Conservation (phyloP, 2,888 invertebrate genomes). For the Rotaria magnacalcarata region DNA sequence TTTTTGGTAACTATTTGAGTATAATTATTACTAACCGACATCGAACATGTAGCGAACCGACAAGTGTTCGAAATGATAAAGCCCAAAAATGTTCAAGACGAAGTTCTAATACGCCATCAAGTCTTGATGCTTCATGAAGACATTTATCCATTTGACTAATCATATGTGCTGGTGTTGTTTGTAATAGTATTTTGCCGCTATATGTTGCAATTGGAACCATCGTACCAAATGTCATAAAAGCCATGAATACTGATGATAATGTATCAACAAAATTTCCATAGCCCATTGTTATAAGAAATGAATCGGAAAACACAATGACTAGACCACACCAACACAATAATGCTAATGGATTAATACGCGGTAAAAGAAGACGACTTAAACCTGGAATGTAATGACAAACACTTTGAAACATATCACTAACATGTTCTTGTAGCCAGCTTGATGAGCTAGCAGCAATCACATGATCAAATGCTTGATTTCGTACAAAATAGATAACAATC, state of each 20-base stretch:
- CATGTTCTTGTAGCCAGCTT: constrained; percentile 46
- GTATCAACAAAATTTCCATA: constrained; percentile 62
- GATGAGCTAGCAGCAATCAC: constrained; percentile 40
- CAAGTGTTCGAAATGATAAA: constrained; percentile 65
- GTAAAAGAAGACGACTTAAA: constrained; percentile 62
- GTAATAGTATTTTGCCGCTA: constrained; percentile 60
- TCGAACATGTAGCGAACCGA: constrained; percentile 51
- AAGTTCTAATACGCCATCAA: constrained; percentile 67
- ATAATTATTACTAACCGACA: background rate
- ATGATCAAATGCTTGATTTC: constrained; percentile 45
- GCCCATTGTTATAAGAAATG: constrained; percentile 60
- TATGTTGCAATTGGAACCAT: constrained; percentile 65
- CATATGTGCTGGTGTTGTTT: constrained; percentile 66
- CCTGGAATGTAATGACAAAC: constrained; percentile 40
- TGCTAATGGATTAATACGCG: constrained; percentile 63
- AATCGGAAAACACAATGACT: constrained; percentile 55
- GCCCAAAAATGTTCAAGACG: constrained; percentile 68
- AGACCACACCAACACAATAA: constrained; percentile 61
- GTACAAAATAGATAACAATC: constrained; percentile 36
- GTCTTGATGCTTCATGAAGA: constrained; percentile 64
- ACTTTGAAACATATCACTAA: constrained; percentile 38
- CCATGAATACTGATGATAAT: constrained; percentile 62
- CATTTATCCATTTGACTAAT: constrained; percentile 65
- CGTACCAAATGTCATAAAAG: constrained; percentile 61
- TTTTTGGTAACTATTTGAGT: no score